These are phyloP conservation scores for Aphis craccivora DNA, from an alignment of 1,140 invertebrate species.

Conservation along the genomic window DNA sequence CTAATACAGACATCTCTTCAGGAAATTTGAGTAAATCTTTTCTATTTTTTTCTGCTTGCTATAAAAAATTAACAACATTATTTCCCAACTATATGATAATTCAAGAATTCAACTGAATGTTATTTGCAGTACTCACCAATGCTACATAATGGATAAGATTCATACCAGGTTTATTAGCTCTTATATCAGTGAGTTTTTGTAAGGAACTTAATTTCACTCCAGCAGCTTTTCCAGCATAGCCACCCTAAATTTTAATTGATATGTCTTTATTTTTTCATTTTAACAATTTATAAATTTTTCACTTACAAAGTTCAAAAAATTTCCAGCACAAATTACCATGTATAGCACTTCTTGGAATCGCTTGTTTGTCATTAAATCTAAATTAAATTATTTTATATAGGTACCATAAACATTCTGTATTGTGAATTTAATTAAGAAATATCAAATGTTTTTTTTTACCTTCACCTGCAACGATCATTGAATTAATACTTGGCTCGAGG, in stretches of 20 bases:
- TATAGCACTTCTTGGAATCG: slow-evolving; percentile 87
- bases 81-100: not conserved
- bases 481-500: slow-evolving; percentile 90
- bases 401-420: not conserved
- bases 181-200: slow-evolving; percentile 93
- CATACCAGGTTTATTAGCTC: slow-evolving; percentile 96
- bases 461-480: slow-evolving; percentile 88
- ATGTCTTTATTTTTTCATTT: not conserved
- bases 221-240: slow-evolving; percentile 96
- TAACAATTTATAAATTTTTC: not conserved
- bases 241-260: slow-evolving; percentile 72
- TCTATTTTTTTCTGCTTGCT: slow-evolving; percentile 87
- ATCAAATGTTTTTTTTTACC: slow-evolving; percentile 63
- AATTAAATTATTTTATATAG: slow-evolving; percentile 60
- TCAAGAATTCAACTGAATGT: not conserved
- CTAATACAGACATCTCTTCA: slow-evolving; percentile 78
- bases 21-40: slow-evolving; percentile 82
- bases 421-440: slow-evolving; percentile 50
- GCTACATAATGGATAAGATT: slow-evolving; percentile 96
- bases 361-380: slow-evolving; percentile 79
- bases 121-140: slow-evolving; percentile 68
- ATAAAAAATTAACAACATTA: slow-evolving; percentile 60
- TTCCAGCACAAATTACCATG: slow-evolving; percentile 90
- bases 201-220: slow-evolving; percentile 94
- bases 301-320: slow-evolving; percentile 90